Evolutionary conservation across 2,888 invertebrate species (phyloP), one percentile per base, ranked within the genome.

Genomic region (Lycia hirtaria): DNA sequence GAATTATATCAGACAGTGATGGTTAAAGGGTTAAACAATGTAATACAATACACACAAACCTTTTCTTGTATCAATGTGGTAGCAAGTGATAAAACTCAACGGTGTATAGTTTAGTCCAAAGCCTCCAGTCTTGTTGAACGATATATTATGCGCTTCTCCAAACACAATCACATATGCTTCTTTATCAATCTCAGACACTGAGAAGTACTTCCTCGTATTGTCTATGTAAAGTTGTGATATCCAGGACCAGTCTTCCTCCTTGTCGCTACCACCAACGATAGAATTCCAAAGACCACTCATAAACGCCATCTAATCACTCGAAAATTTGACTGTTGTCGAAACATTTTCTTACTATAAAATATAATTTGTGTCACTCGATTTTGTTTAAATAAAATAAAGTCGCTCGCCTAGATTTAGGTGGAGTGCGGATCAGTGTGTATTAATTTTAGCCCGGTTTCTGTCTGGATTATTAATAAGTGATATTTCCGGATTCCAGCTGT

Each of bases 151-250:
- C 1, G 92, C 83, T 72, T 93, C 92, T 37, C 88, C 82, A 72
- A 94, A 94, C 62, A 95, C 94, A 56, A 94, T 91, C 0, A 95
- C 93, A 26, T 78, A 79, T 62, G 92, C 94, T 68, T 94, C 93
- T 65, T 87, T 90, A 75, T 96, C 95, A 47, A 93, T 75, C 71
- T 94, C 94, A 33, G 95, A 95, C 67, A 95, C 93, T 10, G 95
- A 94, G 69, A 95, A 87, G 68, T 92, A 93, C 81, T 96, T 95
- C 82, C 94, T 94, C 43, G 80, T 88, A 38, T 84, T 85, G 68
- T 93, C 93, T 59, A 92, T 78, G 76, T 93, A 94, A 45, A 93
- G 78, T 41, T 78, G 85, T n/a, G 93, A 86, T 14, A 88, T 55
- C 60, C 93, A 93, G 44, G 81, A 81, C 88, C 89, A 91, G 38